phyloP scores from a whole-genome alignment of 2,797 vertebrate genomes.

The Macropodus opercularis region DNA sequence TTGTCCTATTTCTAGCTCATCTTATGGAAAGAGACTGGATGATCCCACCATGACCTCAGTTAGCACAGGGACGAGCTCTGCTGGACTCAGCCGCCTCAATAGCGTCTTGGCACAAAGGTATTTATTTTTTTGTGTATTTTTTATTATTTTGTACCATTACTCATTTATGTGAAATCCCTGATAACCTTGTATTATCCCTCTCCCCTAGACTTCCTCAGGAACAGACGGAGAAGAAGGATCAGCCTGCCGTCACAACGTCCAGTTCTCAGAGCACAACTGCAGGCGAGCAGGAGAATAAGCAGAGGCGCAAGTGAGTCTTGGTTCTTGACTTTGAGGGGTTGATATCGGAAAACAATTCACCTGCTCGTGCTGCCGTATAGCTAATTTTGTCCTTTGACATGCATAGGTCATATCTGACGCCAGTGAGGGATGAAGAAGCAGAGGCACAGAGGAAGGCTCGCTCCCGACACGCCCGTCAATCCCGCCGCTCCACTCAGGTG shows the following conservation, averaged over 20 bases:
- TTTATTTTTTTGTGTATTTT: neutral
- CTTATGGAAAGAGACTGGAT: conserved; percentile 85
- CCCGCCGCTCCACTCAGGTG: conserved; percentile 88
- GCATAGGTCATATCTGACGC: conserved; percentile 86
- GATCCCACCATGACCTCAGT: conserved; percentile 79
- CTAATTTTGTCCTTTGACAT: conserved; percentile 4
- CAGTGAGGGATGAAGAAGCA: conserved; percentile 87
- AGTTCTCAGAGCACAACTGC: conserved; percentile 63
- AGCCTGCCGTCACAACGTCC: conserved; percentile 59
- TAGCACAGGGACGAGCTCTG: conserved; percentile 72
- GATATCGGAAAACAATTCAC: neutral
- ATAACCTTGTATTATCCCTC: neutral
- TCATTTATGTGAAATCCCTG: neutral
- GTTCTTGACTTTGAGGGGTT: neutral
- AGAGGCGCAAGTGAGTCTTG: conserved; percentile 84
- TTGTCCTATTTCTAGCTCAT: conserved; percentile 73
- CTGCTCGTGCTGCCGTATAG: neutral
- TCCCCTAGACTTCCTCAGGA: conserved; percentile 81
- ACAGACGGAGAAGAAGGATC: conserved; percentile 80
- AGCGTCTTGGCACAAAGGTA: conserved; percentile 79
- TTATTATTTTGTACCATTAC: neutral
- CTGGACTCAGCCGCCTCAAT: conserved; percentile 80
- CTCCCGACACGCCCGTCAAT: conserved; percentile 86
- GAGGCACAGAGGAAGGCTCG: conserved; percentile 88
- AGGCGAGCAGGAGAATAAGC: conserved; percentile 81